Base-by-base conservation (phyloP, 2,888 invertebrate genomes). In the Globia sparganii region DNA sequence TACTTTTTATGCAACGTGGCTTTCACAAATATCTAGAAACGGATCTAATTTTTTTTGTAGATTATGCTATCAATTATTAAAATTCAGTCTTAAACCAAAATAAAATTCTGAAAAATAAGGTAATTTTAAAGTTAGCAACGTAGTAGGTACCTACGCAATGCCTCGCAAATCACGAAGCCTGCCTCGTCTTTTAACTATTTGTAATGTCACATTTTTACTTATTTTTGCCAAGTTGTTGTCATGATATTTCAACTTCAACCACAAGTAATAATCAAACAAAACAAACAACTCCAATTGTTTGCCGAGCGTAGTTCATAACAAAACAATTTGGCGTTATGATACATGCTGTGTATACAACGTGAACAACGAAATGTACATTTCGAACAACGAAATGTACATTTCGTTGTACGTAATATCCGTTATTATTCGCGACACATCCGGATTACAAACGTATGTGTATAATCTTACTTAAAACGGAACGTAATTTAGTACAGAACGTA, bases 321-420 rank as follows among this genome's bases (percentile, higher is more conserved):
- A 64, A 59, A 73, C 58, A 79, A 65, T 72, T 66, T 65, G 21
- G 53, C 28, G 62, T 56, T 78, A 64, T 31, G 70, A 56, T 59
- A 78, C 58, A 59, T 53, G 43, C 40, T 25, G 25, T 15, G 15
- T 37, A 46, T 34, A 72, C 72, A 64, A 37, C 11, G 21, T 9
- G 15, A 71, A 71, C 28, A 40, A 21, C 18, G 58, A 40, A 65
- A 79, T 34, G 58, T 43, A n/a, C n/a, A n/a, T n/a, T n/a, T n/a
- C n/a, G 15, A 71, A 71, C 28, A 40, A 21, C 18, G 58, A 40
- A 65, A 79, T 34, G 58, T 43, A n/a, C n/a, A n/a, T n/a, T n/a
- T n/a, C n/a, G n/a, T n/a, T n/a, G n/a, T 49, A 73, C 43, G 58
- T 79, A 66, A 73, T 78, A 79, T 59, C 78, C 73, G 49, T 25